A percentile compares a stretch with the other conserved stretches of the same genome.
Conservation (phyloP, 1,140 invertebrate genomes). For the Doryteuthis pealeii region DNA sequence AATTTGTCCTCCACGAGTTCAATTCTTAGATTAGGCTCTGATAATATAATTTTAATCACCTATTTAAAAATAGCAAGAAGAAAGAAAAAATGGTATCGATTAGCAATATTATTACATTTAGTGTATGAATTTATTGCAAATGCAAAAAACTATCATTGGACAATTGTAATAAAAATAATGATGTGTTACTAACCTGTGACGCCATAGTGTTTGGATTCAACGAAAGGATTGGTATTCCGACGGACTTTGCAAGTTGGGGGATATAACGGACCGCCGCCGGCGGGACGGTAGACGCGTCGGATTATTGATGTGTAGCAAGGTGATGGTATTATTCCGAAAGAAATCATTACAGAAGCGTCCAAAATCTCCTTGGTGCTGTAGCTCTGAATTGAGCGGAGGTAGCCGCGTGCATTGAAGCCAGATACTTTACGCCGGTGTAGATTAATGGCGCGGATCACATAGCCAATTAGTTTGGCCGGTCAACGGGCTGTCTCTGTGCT, state of each 20-base stretch:
- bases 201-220: conserved; percentile 30
- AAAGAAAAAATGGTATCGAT: no score
- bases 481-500: not conserved
- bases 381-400: not conserved
- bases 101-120: no score
- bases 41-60: no score
- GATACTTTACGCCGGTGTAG: not conserved
- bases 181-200: conserved; percentile 21
- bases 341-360: conserved; percentile 27
- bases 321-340: conserved; percentile 23
- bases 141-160: no score
- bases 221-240: conserved; percentile 32
- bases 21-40: no score
- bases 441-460: not conserved
- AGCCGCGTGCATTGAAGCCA: not conserved
- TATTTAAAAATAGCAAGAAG: no score
- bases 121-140: no score
- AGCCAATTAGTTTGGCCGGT: not conserved
- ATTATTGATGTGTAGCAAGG: conserved; percentile 34
- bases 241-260: conserved; percentile 21
- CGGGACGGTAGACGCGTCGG: conserved; percentile 15
- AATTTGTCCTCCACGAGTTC: no score
- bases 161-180: no score
- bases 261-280: conserved; percentile 28
- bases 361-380: conserved; percentile 31